These are phyloP conservation scores for Salticus scenicus DNA, from an alignment of 2,888 invertebrate species.

Conservation along the genomic window DNA sequence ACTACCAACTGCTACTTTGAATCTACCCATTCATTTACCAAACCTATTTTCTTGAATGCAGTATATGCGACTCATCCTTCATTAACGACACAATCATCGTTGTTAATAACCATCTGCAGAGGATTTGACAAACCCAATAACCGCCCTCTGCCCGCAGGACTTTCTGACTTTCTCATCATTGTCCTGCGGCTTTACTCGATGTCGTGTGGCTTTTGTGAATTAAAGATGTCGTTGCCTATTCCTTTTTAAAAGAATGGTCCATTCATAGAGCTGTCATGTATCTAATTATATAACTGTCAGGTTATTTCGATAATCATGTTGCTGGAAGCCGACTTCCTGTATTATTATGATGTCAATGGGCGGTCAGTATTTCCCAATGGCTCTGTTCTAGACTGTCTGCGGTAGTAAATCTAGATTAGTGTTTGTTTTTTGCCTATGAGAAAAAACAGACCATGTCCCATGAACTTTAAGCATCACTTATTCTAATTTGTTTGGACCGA, in stretches of 20 bases:
- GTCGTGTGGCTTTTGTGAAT: constrained; percentile 46
- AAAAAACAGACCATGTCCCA: neutral
- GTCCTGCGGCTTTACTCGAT: constrained; percentile 13
- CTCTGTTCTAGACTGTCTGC: neutral
- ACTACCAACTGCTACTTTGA: no score
- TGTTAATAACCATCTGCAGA: constrained; percentile 9
- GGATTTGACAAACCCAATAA: constrained; percentile 28
- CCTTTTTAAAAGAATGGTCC: constrained; percentile 34
- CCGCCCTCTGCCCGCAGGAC: constrained; percentile 25
- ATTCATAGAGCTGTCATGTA: constrained; percentile 58
- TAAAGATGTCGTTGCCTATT: constrained; percentile 34
- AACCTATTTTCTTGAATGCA: neutral
- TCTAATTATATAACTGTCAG: constrained; percentile 56
- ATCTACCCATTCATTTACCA: neutral
- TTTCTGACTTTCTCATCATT: constrained; percentile 13
- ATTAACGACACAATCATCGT: constrained; percentile 3
- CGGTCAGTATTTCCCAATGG: constrained; percentile 8
- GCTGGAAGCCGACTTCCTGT: constrained; percentile 18
- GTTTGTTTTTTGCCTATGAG: neutral
- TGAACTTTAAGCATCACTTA: neutral
- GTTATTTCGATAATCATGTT: constrained; percentile 11
- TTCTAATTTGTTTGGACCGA: no score
- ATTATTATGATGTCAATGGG: constrained; percentile 50
- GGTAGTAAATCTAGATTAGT: neutral
- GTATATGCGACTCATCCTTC: neutral